A percentile compares a stretch with the other conserved stretches of the same genome.
Conservation (phyloP, 37 sponge, comb jelly and placozoan genomes). For the Geodia barretti region DNA sequence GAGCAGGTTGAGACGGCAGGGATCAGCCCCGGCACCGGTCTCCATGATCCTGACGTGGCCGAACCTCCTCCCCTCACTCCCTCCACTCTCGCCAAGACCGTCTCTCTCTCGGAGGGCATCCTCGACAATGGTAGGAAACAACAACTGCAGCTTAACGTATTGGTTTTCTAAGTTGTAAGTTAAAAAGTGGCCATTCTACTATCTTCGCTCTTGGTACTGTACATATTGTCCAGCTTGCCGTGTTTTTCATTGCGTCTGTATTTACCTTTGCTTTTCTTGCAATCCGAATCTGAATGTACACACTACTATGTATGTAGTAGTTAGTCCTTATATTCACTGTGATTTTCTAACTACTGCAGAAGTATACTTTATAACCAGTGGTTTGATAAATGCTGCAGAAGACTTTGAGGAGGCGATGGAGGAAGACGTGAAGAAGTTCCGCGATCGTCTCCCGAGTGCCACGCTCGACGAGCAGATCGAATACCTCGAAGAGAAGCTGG, state of each 20-base stretch:
- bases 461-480: constrained; percentile 49
- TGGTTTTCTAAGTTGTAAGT: no score
- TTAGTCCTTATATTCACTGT: no score
- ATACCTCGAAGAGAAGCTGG: constrained; percentile 81
- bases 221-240: not conserved
- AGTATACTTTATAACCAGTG: no score
- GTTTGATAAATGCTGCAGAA: not conserved
- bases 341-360: no score
- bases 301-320: no score
- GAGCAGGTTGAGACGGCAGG: constrained; percentile 40
- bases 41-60: constrained; percentile 61
- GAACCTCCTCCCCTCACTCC: constrained; percentile 59
- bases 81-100: not conserved
- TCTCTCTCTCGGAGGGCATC: not conserved
- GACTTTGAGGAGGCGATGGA: not conserved
- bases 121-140: constrained; percentile 33
- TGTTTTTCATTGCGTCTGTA: no score
- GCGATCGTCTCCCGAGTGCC: not conserved
- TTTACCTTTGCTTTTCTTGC: no score
- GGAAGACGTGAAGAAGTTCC: not conserved
- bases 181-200: not conserved
- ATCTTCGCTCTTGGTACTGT: not conserved
- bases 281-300: no score
- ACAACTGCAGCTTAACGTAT: no score
- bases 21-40: constrained; percentile 36